phyloP scores from a whole-genome alignment of 2,888 invertebrate species.

The Ochropleura leucogaster region DNA sequence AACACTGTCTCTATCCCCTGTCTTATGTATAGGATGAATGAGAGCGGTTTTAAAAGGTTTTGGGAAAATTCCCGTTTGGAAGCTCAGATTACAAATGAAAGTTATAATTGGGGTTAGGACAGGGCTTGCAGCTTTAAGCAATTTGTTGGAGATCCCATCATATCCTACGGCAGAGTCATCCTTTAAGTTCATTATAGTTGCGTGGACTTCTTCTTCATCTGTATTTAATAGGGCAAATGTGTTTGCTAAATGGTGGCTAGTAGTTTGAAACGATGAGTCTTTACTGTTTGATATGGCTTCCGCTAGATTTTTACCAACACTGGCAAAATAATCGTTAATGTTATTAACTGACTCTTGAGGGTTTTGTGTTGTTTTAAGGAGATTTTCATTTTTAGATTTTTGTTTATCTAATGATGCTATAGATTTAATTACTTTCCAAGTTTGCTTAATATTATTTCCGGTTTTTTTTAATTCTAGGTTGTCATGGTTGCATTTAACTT shows the following conservation, averaged over 20 bases:
- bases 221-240: background rate
- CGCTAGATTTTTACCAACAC: background rate
- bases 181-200: too few species aligned
- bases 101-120: background rate
- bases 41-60: background rate
- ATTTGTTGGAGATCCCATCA: background rate
- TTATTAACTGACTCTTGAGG: too few species aligned
- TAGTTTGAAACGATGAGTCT: background rate
- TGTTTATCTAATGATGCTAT: too few species aligned
- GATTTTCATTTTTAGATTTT: too few species aligned
- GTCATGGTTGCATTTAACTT: too few species aligned
- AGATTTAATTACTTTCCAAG: too few species aligned
- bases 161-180: too few species aligned
- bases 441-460: too few species aligned
- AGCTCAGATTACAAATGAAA: background rate
- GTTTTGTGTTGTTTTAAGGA: too few species aligned
- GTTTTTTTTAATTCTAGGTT: too few species aligned
- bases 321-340: background rate
- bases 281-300: background rate
- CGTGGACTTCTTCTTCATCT: background rate
- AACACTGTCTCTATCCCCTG: constrained; percentile 1
- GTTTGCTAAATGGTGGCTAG: background rate
- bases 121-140: background rate
- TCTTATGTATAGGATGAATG: background rate
- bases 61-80: background rate